Conservation (phyloP, 2,888 invertebrate species). For the Cheilosia grossa region DNA sequence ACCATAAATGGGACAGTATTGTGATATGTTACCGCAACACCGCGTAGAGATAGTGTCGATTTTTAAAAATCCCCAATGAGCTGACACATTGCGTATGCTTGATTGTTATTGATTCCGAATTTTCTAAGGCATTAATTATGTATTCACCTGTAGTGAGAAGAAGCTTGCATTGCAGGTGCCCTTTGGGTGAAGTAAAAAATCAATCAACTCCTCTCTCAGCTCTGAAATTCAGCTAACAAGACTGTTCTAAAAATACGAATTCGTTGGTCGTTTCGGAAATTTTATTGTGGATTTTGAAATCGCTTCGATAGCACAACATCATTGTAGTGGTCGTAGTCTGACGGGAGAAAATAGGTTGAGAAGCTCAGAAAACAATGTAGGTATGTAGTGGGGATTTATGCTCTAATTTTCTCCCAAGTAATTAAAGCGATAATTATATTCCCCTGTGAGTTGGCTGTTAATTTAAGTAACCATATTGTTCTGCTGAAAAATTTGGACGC, state of each 20-base stretch:
- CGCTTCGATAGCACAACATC: slow-evolving; percentile 37
- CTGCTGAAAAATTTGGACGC: not conserved
- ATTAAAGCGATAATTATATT: slow-evolving; percentile 26
- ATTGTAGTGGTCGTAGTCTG: slow-evolving; percentile 37
- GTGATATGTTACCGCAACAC: not conserved
- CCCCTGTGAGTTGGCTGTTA: slow-evolving; percentile 6
- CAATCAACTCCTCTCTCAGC: slow-evolving; percentile 21
- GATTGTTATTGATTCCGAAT: slow-evolving; percentile 29
- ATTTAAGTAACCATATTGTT: slow-evolving; percentile 14
- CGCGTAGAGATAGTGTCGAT: slow-evolving; percentile 32
- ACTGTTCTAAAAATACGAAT: slow-evolving; percentile 51
- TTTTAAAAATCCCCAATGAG: not conserved
- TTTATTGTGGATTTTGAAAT: slow-evolving; percentile 33
- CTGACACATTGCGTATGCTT: not conserved
- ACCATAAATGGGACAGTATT: slow-evolving; percentile 5
- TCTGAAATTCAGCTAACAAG: slow-evolving; percentile 5
- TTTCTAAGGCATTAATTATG: slow-evolving; percentile 41
- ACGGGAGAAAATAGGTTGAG: slow-evolving; percentile 6
- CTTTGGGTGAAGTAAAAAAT: not conserved
- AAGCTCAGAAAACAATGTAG: not conserved
- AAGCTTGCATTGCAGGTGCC: not conserved
- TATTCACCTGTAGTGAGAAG: not conserved
- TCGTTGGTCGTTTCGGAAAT: slow-evolving; percentile 1
- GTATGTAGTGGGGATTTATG: slow-evolving; percentile 29
- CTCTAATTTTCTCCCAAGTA: slow-evolving; percentile 30